These are phyloP conservation scores for Drosophila cognata DNA, from an alignment of 2,888 invertebrate species.

Conservation along the genomic window DNA sequence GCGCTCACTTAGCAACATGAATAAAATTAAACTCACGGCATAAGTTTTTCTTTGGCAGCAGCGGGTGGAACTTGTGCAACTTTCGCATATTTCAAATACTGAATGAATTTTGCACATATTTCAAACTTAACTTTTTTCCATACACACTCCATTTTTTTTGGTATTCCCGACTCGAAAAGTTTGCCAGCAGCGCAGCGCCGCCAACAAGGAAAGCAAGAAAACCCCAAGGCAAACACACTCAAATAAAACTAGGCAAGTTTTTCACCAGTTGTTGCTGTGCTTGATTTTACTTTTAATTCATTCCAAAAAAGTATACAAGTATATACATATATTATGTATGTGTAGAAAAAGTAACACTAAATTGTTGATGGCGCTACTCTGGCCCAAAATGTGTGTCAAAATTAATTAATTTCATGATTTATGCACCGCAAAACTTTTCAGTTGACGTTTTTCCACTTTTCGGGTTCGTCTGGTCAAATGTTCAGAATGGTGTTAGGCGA, in stretches of 20 bases:
- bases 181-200: slow-evolving; percentile 31
- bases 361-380: slow-evolving; percentile 75
- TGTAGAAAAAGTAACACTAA: slow-evolving; percentile 42
- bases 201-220: slow-evolving; percentile 20
- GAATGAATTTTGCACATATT: slow-evolving; percentile 82
- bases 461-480: slow-evolving; percentile 49
- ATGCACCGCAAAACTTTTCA: slow-evolving; percentile 68
- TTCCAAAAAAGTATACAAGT: slow-evolving; percentile 14
- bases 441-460: slow-evolving; percentile 35
- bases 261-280: slow-evolving; percentile 38
- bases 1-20: slow-evolving; percentile 79
- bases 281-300: slow-evolving; percentile 76
- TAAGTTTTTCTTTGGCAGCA: slow-evolving; percentile 68
- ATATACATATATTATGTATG: slow-evolving; percentile 1
- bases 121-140: slow-evolving; percentile 70
- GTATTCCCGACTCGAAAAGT: slow-evolving; percentile 50
- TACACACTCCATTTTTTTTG: background rate
- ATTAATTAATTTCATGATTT: slow-evolving; percentile 85
- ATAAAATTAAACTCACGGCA: slow-evolving; percentile 77
- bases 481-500: slow-evolving; percentile 55
- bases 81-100: slow-evolving; percentile 79
- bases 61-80: slow-evolving; percentile 59
- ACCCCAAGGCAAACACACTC: slow-evolving; percentile 17
- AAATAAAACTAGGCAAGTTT: slow-evolving; percentile 52
- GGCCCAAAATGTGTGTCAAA: slow-evolving; percentile 83